A percentile compares a stretch with the other conserved stretches of the same genome.
phyloP scores from a whole-genome alignment of 2,888 invertebrate genomes.

The Leistus spinibarbis region DNA sequence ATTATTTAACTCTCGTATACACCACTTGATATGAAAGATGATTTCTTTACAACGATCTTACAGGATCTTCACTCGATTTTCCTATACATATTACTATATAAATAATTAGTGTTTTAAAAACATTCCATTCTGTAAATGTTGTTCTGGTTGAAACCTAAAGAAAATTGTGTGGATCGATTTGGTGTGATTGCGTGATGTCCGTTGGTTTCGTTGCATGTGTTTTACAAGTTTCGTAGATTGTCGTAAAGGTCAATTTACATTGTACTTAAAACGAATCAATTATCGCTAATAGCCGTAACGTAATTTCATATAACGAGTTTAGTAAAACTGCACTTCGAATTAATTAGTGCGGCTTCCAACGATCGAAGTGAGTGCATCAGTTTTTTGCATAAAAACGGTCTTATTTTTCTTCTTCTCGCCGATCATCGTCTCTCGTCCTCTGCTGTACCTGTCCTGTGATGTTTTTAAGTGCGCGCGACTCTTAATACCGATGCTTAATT shows the following conservation, averaged over 20 bases:
- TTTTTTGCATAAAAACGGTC: neutral
- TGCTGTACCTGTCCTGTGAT: too few species aligned
- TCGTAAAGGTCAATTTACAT: constrained; percentile 8
- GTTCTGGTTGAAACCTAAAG: too few species aligned
- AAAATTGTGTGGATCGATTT: neutral
- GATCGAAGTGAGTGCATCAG: neutral
- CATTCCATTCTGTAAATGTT: too few species aligned
- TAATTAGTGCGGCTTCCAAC: neutral
- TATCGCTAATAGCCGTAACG: constrained; percentile 14
- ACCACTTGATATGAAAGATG: neutral
- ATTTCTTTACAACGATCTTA: neutral
- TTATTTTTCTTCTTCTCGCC: neutral
- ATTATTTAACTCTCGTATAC: neutral
- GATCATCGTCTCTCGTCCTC: too few species aligned
- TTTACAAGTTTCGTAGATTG: neutral
- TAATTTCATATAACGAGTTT: constrained; percentile 7
- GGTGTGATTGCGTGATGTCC: neutral
- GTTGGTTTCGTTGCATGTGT: neutral
- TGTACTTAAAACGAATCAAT: constrained; percentile 20
- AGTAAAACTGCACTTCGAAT: constrained; percentile 8
- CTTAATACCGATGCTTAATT: neutral
- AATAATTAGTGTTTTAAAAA: too few species aligned
- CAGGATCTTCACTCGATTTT: too few species aligned
- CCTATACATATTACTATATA: too few species aligned
- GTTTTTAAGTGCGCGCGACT: too few species aligned